Evolutionary conservation across 2,113 vertebrate genomes (phyloP).

Genomic region (Xiphophorus maculatus): DNA sequence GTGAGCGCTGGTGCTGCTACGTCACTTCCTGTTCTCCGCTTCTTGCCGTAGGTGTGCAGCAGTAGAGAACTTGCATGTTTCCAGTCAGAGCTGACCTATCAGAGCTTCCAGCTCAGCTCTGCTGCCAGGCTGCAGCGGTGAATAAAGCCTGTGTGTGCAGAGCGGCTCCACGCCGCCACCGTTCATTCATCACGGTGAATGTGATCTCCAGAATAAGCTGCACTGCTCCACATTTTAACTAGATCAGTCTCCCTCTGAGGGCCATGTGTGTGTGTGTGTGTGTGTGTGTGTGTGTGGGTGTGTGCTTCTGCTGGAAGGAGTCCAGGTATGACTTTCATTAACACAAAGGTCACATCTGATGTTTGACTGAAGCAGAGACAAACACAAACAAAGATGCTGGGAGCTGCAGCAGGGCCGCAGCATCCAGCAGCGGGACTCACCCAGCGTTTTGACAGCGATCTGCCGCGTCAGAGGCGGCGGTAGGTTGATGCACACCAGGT

Average conservation of each 20-base stretch:
- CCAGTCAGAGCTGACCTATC: too few species aligned
- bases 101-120: too few species aligned
- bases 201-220: constrained; percentile 50
- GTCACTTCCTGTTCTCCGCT: background rate
- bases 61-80: background rate
- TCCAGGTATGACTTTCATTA: too few species aligned
- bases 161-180: background rate
- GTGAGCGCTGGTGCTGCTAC: too few species aligned
- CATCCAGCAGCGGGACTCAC: constrained; percentile 78
- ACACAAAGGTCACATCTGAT: too few species aligned
- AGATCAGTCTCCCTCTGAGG: too few species aligned
- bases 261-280: too few species aligned
- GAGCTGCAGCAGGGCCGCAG: constrained; percentile 17
- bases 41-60: background rate
- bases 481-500: constrained; percentile 97
- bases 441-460: constrained; percentile 96
- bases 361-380: too few species aligned
- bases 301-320: too few species aligned
- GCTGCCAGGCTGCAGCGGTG: too few species aligned
- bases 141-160: background rate
- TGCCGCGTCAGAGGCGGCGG: constrained; percentile 95
- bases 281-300: too few species aligned
- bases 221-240: background rate
- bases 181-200: constrained; percentile 25
- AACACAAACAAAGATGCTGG: background rate